These are phyloP conservation scores for Chrysocyon brachyurus DNA, from an alignment of 2,797 vertebrate species.

Conservation along the genomic window DNA sequence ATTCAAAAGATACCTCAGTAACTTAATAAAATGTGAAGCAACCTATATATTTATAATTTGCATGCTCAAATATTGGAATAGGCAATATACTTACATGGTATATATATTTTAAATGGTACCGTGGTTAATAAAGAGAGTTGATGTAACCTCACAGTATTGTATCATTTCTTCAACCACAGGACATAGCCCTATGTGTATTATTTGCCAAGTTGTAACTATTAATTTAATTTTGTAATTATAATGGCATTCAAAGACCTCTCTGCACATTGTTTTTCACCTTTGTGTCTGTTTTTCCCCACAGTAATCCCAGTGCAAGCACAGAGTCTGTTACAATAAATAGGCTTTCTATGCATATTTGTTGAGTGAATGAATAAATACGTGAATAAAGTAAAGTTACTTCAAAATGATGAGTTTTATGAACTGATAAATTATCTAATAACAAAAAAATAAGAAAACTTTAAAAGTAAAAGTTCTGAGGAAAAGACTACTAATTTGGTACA, in stretches of 20 bases:
- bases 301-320: not conserved
- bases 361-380: constrained; percentile 33
- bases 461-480: constrained; percentile 45
- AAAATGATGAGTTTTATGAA: not conserved
- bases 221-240: constrained; percentile 5
- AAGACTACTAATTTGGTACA: not conserved
- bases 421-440: not conserved
- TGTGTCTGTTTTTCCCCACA: not conserved
- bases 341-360: constrained; percentile 28
- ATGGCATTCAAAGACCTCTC: constrained; percentile 19
- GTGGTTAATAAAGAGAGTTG: not conserved
- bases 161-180: not conserved
- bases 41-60: not conserved
- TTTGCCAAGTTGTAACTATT: not conserved
- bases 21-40: not conserved
- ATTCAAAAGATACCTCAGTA: not conserved
- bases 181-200: not conserved
- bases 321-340: not conserved
- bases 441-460: constrained; percentile 51
- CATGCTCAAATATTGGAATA: not conserved
- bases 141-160: not conserved
- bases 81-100: not conserved
- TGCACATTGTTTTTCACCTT: not conserved
- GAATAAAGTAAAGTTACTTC: not conserved
- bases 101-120: not conserved